Evolutionary conservation across 2,797 vertebrate genomes (phyloP), one percentile per base, ranked within the genome.

Genomic region (Melopsittacus undulatus): DNA sequence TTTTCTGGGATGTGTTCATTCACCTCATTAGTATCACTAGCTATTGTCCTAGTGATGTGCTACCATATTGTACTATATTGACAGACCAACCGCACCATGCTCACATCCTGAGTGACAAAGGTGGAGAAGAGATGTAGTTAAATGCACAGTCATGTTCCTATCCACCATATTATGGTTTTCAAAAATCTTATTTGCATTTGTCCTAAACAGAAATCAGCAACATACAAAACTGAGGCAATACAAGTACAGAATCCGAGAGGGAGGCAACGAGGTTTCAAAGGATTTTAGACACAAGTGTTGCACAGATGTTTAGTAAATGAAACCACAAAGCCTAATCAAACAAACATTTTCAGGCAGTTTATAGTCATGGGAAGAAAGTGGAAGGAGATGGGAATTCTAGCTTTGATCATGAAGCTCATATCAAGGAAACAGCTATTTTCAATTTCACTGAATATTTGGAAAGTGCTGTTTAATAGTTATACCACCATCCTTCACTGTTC

Each of bases 291-390:
- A 45, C 95, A 96, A 96, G 81, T 96, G 95, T 84, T 92, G 59
- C 87, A 89, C 96, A 97, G 95, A 95, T 95, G 95, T 94, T 96
- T 85, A 87, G 81, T 74, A 90, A 95, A 90, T 64, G 62, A 96
- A 95, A 92, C 90, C 93, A 90, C 88, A 62, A 90, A 77, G 42
- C 74, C 78, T 90, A 93, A 95, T 89, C 86, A 97, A 96, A 95
- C 80, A 91, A 95, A 97, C 61, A 85, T 94, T 90, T 95, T 90
- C 40, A 83, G 27, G 49, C 81, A 83, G 86, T 90, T 95, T 87
- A 83, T 36, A 87, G 78, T n/a, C 86, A 94, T 75, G 83, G 83
- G 81, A 96, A 94, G 92, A 96, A 94, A 94, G 78, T 89, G 75
- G 90, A 96, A 86, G 75, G 75, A 92, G 88, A 89, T 78, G 76